A percentile compares a stretch with the other conserved stretches of the same genome.
These are phyloP conservation scores for Sylvia borin DNA, from an alignment of 2,797 vertebrate genomes.

Conservation along the genomic window DNA sequence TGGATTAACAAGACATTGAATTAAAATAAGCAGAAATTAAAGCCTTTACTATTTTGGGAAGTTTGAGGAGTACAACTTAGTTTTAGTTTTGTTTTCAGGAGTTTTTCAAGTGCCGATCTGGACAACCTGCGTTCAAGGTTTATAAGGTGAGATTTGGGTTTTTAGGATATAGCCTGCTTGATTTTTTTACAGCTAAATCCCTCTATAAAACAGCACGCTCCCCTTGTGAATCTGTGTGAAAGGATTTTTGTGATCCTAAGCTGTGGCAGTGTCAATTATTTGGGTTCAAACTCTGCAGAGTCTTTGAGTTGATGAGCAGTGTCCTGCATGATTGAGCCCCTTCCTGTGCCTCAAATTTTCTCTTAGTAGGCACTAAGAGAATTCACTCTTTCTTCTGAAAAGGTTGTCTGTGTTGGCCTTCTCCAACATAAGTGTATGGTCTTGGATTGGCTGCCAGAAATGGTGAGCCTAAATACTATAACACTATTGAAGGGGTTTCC, in stretches of 20 bases:
- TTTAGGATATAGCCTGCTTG: background rate
- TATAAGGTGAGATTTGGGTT: background rate
- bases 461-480: background rate
- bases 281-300: background rate
- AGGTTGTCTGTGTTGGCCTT: fast-evolving
- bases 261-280: background rate
- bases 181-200: background rate
- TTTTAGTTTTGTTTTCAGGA: background rate
- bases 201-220: background rate
- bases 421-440: fast-evolving
- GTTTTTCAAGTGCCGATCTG: background rate
- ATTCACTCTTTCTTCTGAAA: background rate
- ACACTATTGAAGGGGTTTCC: background rate
- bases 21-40: background rate
- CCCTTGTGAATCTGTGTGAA: background rate
- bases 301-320: background rate
- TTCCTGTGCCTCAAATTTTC: background rate
- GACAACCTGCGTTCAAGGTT: background rate
- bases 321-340: background rate
- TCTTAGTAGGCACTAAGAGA: background rate
- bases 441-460: background rate
- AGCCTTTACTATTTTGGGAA: background rate
- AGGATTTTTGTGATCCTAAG: background rate
- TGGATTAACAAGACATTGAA: background rate
- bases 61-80: background rate